Evolutionary conservation across 2,797 vertebrate species (phyloP), one percentile per base, ranked within the genome.

Genomic region (Muscicapa comitata): DNA sequence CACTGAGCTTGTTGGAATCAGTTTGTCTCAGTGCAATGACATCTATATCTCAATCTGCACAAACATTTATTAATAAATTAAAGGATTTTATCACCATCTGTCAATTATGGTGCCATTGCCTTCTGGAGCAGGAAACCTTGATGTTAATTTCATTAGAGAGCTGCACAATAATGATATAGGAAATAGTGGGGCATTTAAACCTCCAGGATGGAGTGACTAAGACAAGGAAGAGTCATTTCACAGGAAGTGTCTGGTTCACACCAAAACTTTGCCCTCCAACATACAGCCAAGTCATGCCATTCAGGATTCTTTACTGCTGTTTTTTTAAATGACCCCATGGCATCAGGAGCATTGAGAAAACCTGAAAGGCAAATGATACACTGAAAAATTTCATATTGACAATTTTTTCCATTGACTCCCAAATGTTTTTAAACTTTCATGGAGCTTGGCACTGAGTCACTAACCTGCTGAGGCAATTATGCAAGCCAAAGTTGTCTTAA

Each of bases 401-500:
- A 58, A 58, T 65, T 88, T 74, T 79, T 81, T 37, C 66, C 82
- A 68, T 48, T 68, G 84, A 91, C 86, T 72, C 51, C 42, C 90
- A 72, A 91, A 51, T 68, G 82, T 88, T 94, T 95, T 96, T 80
- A 96, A 96, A 95, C 79, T 96, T 96, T 65, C 87, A 91, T 63
- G 58, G 87, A 83, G 70, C 78, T 93, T 95, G 94, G 94, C 93
- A 95, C 65, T 20, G 47, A 92, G 61, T 95, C 89, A 89, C 93
- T 82, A 94, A 95, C 92, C 85, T 95, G 73, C 87, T 95, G 87
- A 93, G 89, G 91, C 82, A 95, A 94, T 89, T 95, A 96, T 59
- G 79, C 81, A 91, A 95, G 87, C 87, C 87, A 81, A 94, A 95
- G 89, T 86, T 83, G 85, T 88, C 94, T 94, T 95, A 96, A 95